phyloP scores from a whole-genome alignment of 2,888 invertebrate genomes.

The Drosophila mayaguana region DNA sequence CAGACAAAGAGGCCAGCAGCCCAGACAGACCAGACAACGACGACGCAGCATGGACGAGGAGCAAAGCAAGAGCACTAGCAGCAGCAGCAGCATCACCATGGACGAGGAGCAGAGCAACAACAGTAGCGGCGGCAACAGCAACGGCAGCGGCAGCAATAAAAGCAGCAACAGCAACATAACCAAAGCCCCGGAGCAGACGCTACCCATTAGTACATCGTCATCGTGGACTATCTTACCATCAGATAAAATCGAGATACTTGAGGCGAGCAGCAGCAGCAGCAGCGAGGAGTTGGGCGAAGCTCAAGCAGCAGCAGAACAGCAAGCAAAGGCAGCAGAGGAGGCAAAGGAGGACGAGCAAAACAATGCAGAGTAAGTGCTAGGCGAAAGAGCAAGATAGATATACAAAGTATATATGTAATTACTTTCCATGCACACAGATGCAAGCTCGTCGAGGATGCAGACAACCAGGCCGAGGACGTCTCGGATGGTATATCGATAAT shows the following conservation, averaged over 20 bases:
- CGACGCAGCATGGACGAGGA: conserved; percentile 7
- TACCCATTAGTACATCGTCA: conserved; percentile 77
- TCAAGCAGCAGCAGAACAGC: neutral
- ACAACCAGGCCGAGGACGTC: conserved; percentile 76
- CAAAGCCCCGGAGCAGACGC: conserved; percentile 51
- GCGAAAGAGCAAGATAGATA: neutral
- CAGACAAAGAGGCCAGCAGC: conserved; percentile 34
- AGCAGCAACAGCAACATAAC: conserved; percentile 17
- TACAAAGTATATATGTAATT: too few species aligned
- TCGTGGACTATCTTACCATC: conserved; percentile 82
- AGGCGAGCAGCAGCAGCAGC: conserved; percentile 13
- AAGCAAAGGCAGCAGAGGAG: neutral
- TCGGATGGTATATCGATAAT: conserved; percentile 85
- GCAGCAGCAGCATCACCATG: neutral
- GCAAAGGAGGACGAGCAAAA: conserved; percentile 38
- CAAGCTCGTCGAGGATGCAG: conserved; percentile 49
- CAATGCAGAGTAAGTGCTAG: conserved; percentile 50
- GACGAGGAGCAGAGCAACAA: conserved; percentile 3
- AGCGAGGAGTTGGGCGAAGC: conserved; percentile 8
- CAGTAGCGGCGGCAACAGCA: conserved; percentile 13
- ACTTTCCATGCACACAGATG: conserved; percentile 23
- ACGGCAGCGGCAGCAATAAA: conserved; percentile 14
- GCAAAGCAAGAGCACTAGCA: conserved; percentile 19
- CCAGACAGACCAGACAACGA: conserved; percentile 1
- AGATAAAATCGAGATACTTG: conserved; percentile 45